Evolutionary conservation across 2,797 vertebrate species (phyloP), one percentile per base, ranked within the genome.

Genomic region (Pyrrhura leucotis): DNA sequence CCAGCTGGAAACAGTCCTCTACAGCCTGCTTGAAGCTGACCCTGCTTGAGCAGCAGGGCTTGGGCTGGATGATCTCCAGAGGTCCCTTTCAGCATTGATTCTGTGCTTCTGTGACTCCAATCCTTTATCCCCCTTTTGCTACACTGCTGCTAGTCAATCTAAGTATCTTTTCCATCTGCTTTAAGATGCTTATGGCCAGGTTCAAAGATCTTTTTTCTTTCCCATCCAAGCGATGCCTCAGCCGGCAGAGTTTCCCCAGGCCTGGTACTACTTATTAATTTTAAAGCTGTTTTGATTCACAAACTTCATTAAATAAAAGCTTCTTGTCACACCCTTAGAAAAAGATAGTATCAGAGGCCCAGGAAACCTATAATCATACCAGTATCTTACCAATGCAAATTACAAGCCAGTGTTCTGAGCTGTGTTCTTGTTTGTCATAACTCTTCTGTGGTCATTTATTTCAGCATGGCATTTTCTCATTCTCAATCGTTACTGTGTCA

Each of bases 221-320:
- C 67, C 72, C 26, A 35, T 87, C 50, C 54, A 71, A 67, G 29
- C 0, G 1, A 81, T 88, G 51, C 42, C 50, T 90, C 63, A 90
- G 53, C 66, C 73, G 56, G 29, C 59, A 86, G 47, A 40, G 68
- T 85, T 95, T 85, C 67, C 28, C 28, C 47, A 40, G 56, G 22
- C 54, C 67, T 59, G 9, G 18, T 58, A 23, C 63, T 82, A 71
- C 50, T 88, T 31, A 63, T 56, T 91, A 86, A 72, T 82, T 90
- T 82, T 79, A 82, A 89, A 87, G 50, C 77, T 91, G 48, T 51
- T 95, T 95, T 85, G 86, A 85, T 95, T 93, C 87, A 92, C 68
- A 83, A 18, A 83, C 78, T 93, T 93, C 47, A 87, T 93, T 93
- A 94, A 92, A 89, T 74, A 82, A 69, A 88, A 86, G 83, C 62